Percentiles rank a stretch among this genome's conserved stretches.
Evolutionary conservation across 2,888 invertebrate genomes (phyloP).

Genomic region (Drosophila emarginata): DNA sequence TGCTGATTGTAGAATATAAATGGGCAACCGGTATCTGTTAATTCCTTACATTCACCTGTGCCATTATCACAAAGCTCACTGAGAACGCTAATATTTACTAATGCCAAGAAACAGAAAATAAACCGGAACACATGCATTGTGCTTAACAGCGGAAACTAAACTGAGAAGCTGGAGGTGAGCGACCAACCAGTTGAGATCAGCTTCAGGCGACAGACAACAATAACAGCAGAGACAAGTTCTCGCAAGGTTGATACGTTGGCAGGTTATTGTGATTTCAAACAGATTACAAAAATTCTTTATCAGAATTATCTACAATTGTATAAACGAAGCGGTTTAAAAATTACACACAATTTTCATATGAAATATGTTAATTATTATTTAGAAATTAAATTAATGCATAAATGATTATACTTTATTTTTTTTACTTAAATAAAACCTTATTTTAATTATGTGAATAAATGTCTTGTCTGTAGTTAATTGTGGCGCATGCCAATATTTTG

Average conservation of each 20-base stretch:
- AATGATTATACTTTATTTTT: not conserved
- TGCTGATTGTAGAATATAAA: slow-evolving; percentile 59
- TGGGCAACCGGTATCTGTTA: slow-evolving; percentile 59
- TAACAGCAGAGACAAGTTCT: not conserved
- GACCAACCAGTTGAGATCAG: slow-evolving; percentile 9
- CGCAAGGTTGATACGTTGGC: not conserved
- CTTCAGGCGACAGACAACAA: not conserved
- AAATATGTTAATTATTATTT: slow-evolving; percentile 24
- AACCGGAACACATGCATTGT: slow-evolving; percentile 9
- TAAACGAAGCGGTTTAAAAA: not conserved
- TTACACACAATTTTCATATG: not conserved
- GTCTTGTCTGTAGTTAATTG: slow-evolving; percentile 44
- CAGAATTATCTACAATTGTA: not conserved
- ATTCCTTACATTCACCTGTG: slow-evolving; percentile 59
- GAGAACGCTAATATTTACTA: not conserved
- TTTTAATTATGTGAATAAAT: not conserved
- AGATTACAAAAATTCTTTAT: not conserved
- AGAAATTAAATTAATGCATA: slow-evolving; percentile 10
- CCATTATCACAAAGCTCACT: slow-evolving; percentile 61
- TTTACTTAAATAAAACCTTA: slow-evolving; percentile 6
- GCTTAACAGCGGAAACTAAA: slow-evolving; percentile 29
- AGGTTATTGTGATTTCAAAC: not conserved
- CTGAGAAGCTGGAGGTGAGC: slow-evolving; percentile 29
- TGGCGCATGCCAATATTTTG: slow-evolving; percentile 78
- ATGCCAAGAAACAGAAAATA: not conserved